phyloP scores from a whole-genome alignment of 1,140 invertebrate species.

The Musca domestica region DNA sequence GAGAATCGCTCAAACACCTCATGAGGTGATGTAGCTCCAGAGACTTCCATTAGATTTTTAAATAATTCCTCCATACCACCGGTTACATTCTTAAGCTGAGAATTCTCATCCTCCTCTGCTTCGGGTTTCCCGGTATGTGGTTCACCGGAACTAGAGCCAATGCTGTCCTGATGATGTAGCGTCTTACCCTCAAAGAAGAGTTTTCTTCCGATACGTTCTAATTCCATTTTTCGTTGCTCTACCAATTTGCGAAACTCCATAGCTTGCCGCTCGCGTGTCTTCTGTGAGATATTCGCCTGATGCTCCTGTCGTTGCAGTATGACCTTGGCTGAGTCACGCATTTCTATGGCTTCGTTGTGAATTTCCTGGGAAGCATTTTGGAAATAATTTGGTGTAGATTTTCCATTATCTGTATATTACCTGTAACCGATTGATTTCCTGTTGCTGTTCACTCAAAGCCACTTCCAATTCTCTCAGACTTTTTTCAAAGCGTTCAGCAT shows the following conservation, averaged over 20 bases:
- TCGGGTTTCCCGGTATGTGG: constrained; percentile 55
- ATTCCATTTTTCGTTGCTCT: constrained; percentile 64
- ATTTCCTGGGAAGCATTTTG: constrained; percentile 31
- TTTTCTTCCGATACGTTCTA: constrained; percentile 70
- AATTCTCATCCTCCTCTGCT: constrained; percentile 53
- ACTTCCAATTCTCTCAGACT: constrained; percentile 67
- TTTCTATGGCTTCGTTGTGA: constrained; percentile 66
- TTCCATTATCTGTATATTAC: constrained; percentile 39
- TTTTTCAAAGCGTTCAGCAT: constrained; percentile 71
- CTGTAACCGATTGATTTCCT: constrained; percentile 69
- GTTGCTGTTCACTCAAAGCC: constrained; percentile 64
- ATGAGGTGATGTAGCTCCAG: constrained; percentile 70
- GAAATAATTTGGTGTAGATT: constrained; percentile 24
- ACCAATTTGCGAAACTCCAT: constrained; percentile 65
- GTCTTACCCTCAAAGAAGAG: constrained; percentile 61
- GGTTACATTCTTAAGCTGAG: constrained; percentile 44
- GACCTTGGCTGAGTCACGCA: constrained; percentile 65
- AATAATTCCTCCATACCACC: constrained; percentile 66
- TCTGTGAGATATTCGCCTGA: constrained; percentile 62
- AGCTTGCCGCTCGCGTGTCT: constrained; percentile 63
- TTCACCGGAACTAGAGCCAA: constrained; percentile 56
- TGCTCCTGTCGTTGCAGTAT: constrained; percentile 67
- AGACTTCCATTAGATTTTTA: constrained; percentile 69
- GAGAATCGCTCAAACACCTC: constrained; percentile 73
- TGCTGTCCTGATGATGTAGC: constrained; percentile 58